Conservation (phyloP, 2,888 invertebrate species). For the Amaurobius ferox region DNA sequence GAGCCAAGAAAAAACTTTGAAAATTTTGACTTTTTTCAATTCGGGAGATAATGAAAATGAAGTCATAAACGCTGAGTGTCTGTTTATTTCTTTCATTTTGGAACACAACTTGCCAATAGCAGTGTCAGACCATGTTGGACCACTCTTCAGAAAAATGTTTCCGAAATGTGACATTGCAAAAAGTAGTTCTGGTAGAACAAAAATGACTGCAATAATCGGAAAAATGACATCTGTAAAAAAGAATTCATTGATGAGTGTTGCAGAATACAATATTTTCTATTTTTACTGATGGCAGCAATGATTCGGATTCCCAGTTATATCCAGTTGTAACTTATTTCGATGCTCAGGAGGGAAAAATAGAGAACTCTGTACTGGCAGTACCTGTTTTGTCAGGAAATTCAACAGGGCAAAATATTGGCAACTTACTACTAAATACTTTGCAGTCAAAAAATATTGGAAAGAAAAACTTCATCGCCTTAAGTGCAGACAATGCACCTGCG, state of each 20-base stretch:
- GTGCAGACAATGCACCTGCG: not conserved
- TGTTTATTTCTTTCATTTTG: constrained; percentile 7
- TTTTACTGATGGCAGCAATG: not conserved
- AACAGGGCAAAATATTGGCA: not conserved
- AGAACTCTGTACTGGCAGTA: not conserved
- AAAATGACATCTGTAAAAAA: not conserved
- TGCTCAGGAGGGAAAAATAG: not conserved
- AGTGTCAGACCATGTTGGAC: not conserved
- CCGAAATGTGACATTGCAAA: not conserved
- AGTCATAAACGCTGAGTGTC: constrained; percentile 13
- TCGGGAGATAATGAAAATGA: not conserved
- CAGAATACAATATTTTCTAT: not conserved
- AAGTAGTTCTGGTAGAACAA: not conserved
- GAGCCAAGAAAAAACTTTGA: not conserved
- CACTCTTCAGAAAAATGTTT: constrained; percentile 2
- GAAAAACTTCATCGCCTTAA: not conserved
- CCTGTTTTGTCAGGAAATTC: not conserved
- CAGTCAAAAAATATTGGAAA: not conserved
- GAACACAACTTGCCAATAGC: not conserved
- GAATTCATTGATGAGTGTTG: not conserved
- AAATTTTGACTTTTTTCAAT: not conserved
- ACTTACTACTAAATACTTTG: not conserved
- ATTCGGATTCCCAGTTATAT: not conserved
- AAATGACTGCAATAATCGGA: not conserved
- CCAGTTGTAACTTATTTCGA: not conserved